These are phyloP conservation scores for Lepidochrysops patricia DNA, from an alignment of 2,888 invertebrate genomes.

Conservation along the genomic window DNA sequence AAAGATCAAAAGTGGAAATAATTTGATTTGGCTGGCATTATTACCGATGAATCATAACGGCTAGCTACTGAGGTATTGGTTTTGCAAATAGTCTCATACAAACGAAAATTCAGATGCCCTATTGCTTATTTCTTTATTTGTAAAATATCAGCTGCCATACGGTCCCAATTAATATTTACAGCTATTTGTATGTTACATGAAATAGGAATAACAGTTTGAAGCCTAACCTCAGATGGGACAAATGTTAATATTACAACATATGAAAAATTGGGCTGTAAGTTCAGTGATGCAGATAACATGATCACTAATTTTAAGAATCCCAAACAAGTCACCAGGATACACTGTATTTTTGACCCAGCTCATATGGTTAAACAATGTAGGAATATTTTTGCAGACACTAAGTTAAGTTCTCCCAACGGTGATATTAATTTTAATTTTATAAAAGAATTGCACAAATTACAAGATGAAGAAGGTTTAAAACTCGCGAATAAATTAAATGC, in stretches of 20 bases:
- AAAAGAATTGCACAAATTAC: neutral
- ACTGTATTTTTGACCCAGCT: neutral
- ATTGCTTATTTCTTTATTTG: constrained; percentile 13
- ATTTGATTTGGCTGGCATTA: constrained; percentile 2
- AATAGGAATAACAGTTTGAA: neutral
- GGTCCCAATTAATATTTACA: constrained; percentile 6
- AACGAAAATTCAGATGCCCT: constrained; percentile 11
- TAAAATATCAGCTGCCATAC: constrained; percentile 12
- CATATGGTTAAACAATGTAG: constrained; percentile 1
- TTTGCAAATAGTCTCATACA: constrained; percentile 13
- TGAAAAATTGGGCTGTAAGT: neutral
- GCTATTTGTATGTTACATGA: neutral
- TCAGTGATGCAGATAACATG: neutral
- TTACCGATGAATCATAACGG: constrained; percentile 1
- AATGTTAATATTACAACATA: neutral
- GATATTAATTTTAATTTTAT: neutral
- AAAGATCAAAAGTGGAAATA: constrained; percentile 2
- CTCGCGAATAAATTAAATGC: neutral
- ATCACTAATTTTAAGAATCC: neutral
- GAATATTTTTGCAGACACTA: neutral
- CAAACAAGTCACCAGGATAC: neutral
- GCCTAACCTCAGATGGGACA: neutral
- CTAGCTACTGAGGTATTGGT: constrained; percentile 12
- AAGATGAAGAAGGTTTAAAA: neutral
- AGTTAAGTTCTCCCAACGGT: neutral